Base-by-base conservation (phyloP, 2,888 invertebrate species). In the Syrista parreyssii region DNA sequence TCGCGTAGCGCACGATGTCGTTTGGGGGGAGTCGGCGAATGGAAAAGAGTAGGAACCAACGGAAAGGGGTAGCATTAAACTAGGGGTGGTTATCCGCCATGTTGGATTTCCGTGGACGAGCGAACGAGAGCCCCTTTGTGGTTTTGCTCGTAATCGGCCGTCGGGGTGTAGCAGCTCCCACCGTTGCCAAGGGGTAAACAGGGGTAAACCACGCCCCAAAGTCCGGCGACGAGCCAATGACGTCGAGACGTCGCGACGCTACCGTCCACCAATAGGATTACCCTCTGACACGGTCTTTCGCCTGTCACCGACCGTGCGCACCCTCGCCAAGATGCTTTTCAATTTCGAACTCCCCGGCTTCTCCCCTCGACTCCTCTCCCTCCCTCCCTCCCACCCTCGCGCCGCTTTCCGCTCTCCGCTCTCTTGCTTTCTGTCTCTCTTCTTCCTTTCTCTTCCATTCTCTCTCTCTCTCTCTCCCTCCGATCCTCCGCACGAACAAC, bases 271-370 rank as follows among this genome's bases (percentile, higher is more conserved):
- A 91, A 91, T 91, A 91, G 91, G 91, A 91, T 91, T 91, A 91
- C 91, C 90, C 89, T 91, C 91, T 91, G 91, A 91, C 89, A 89
- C 91, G 91, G 87, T 91, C 89, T 91, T 91, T 90, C 90, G 89
- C 87, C 88, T 89, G 89, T 89, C 89, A 87, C 88, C 86, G 87
- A 89, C 87, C 86, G 87, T 55, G 40, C 84, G 85, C 85, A 84
- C 84, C 84, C 82, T 76, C 81, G 78, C 79, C 36, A n/a, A 81
- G 82, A 80, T 85, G 86, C 87, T 85, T 86, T 88, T 88, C 88
- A 87, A 88, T 87, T 88, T 86, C 86, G 84, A 81, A 74, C 79
- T 79, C 76, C 78, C 79, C 71, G 71, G 4, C 31, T 36, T 12
- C 36, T 12, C 12, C 12, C 9, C 4, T 9, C 34, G 11, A 68